A percentile compares a stretch with the other conserved stretches of the same genome.
These are phyloP conservation scores for Diarsia brunnea DNA, from an alignment of 2,888 invertebrate genomes.

Conservation along the genomic window DNA sequence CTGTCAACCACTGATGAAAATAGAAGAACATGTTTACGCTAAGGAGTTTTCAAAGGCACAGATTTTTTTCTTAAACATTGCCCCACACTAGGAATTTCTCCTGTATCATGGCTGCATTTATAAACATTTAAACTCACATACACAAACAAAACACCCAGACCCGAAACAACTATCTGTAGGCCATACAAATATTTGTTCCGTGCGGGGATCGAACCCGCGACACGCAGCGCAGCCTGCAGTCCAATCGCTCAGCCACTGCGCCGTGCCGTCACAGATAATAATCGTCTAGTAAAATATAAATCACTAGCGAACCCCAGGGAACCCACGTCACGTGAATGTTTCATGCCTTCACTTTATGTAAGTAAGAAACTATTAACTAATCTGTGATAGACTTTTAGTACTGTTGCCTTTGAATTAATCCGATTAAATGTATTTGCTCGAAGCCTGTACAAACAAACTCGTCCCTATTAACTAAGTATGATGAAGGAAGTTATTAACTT, in stretches of 20 bases:
- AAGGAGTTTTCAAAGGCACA: constrained; percentile 5
- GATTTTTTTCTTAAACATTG: too few relatives aligned
- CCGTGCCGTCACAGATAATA: constrained; percentile 19
- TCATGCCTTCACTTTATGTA: constrained; percentile 41
- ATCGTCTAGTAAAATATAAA: constrained; percentile 35
- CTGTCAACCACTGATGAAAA: background rate
- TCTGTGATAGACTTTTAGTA: constrained; percentile 33
- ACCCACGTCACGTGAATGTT: constrained; percentile 39
- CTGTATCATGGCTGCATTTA: too few relatives aligned
- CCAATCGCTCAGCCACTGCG: too few relatives aligned
- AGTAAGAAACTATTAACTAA: constrained; percentile 43
- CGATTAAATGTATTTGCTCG: constrained; percentile 39
- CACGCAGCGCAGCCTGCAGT: too few relatives aligned
- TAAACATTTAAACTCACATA: too few relatives aligned
- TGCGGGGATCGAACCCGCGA: too few relatives aligned
- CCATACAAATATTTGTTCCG: too few relatives aligned
- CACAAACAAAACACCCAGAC: too few relatives aligned
- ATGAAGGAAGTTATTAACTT: constrained; percentile 55
- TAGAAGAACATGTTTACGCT: background rate
- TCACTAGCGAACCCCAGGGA: constrained; percentile 46
- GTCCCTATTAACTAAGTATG: constrained; percentile 37
- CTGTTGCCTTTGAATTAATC: constrained; percentile 34
- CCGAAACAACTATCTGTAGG: too few relatives aligned
- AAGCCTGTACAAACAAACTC: constrained; percentile 34
- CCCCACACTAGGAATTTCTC: too few relatives aligned